phyloP scores from a whole-genome alignment of 2,113 vertebrate species.

The Heloderma charlesbogerti region DNA sequence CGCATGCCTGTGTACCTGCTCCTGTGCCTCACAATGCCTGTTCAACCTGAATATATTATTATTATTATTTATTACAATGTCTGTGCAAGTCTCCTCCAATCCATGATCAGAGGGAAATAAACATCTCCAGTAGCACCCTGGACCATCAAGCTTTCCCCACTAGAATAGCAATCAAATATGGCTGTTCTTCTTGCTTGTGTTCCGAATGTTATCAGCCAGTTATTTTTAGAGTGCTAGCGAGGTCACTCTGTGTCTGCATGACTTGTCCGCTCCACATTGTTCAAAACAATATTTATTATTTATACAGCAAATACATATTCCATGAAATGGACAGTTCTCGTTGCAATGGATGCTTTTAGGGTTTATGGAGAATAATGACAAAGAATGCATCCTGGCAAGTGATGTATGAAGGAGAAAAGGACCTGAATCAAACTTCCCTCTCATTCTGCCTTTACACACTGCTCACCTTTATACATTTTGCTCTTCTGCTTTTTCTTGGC shows the following conservation, averaged over 20 bases:
- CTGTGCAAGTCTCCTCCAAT: not conserved
- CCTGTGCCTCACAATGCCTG: too few species aligned
- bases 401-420: not conserved
- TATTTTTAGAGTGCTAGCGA: constrained; percentile 51
- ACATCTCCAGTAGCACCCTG: not conserved
- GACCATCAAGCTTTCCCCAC: not conserved
- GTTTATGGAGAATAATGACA: constrained; percentile 8
- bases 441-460: not conserved
- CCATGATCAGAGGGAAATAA: not conserved
- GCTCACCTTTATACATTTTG: not conserved
- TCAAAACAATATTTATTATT: constrained; percentile 65
- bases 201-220: not conserved
- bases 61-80: too few species aligned
- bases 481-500: not conserved
- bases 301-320: constrained; percentile 51
- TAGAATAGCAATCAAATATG: not conserved
- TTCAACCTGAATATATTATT: too few species aligned
- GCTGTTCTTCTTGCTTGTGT: constrained; percentile 11
- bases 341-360: constrained; percentile 33
- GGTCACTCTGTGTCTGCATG: constrained; percentile 1
- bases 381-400: not conserved
- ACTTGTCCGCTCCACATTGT: constrained; percentile 24
- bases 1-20: not conserved
- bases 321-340: constrained; percentile 38
- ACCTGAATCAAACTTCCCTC: not conserved